Conservation (phyloP, 2,113 vertebrate species). For the Petromus typicus region DNA sequence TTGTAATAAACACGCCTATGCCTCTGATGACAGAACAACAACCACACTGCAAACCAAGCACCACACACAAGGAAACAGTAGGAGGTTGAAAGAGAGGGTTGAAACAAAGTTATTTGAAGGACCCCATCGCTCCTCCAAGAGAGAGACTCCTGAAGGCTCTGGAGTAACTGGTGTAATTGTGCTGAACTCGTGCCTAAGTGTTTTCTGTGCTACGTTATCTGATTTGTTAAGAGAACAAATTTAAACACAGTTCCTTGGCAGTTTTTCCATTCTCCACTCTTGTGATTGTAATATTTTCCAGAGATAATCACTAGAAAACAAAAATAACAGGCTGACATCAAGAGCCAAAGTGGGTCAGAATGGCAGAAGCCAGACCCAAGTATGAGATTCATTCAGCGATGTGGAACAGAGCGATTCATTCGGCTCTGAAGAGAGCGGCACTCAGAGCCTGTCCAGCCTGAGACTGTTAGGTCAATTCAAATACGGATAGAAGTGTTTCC, state of each 20-base stretch:
- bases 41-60: not conserved
- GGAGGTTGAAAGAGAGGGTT: not conserved
- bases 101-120: not conserved
- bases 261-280: not conserved
- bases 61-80: not conserved
- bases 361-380: not conserved
- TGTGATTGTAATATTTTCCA: not conserved
- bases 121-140: not conserved
- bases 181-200: not conserved
- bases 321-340: not conserved
- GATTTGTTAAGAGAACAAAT: not conserved
- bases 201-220: not conserved
- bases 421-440: too few species aligned
- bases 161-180: not conserved
- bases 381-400: not conserved
- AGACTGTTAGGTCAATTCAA: not conserved
- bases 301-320: not conserved
- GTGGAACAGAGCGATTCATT: not conserved
- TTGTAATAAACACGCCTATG: not conserved
- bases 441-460: too few species aligned
- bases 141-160: not conserved
- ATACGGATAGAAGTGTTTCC: not conserved
- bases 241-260: not conserved
- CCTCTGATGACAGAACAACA: not conserved
- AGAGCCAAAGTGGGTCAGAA: not conserved